Base-by-base conservation (phyloP, 1,140 invertebrate species). In the Polyergus mexicanus region DNA sequence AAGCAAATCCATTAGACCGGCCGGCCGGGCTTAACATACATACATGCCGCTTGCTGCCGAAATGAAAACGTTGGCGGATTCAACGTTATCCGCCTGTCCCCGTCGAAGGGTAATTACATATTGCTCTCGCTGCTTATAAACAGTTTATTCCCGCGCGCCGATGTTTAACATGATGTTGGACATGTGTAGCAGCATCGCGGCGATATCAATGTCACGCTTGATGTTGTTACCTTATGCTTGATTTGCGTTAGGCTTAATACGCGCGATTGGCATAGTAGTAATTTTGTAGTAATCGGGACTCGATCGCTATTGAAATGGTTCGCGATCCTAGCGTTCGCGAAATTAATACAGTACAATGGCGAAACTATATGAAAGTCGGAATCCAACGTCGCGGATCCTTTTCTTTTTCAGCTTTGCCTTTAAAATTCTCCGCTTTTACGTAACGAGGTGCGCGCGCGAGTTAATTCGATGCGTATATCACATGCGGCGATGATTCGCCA, bases 1-100 rank as follows among this genome's bases (percentile, higher is more conserved):
- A 90, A 90, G 89, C 88, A 87, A 88, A 89, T 90, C 89, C 89
- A 90, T 90, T 90, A 90, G 88, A 87, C 54, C 81, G 63, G 38
- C 35, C 22, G 68, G 60, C 38, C 75, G 51, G 63, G 81, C 68
- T 72, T 72, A 28, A 35, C 89, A 76, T 87, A 62, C 71, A 80
- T n/a, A 16, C 51, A 32, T 38, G 38, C 56, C 58, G 38, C 85
- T 51, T 19, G 16, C 60, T 85, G 66, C 74, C 85, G 81, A 83
- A 90, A 90, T 90, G 89, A 90, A 90, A 90, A 87, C 41, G 88
- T 87, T 85, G 51, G 44, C 68, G 13, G 25, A 71, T 78, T 63
- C 35, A 44, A 83, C 75, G 56, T 78, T 88, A 86, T 81, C 78
- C 68, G 38, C 38, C 68, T 83, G 68, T 72, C 78, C 35, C 54